A percentile compares a stretch with the other conserved stretches of the same genome.
Evolutionary conservation across 2,113 vertebrate genomes (phyloP).

Genomic region (Eubucco bourcierii): DNA sequence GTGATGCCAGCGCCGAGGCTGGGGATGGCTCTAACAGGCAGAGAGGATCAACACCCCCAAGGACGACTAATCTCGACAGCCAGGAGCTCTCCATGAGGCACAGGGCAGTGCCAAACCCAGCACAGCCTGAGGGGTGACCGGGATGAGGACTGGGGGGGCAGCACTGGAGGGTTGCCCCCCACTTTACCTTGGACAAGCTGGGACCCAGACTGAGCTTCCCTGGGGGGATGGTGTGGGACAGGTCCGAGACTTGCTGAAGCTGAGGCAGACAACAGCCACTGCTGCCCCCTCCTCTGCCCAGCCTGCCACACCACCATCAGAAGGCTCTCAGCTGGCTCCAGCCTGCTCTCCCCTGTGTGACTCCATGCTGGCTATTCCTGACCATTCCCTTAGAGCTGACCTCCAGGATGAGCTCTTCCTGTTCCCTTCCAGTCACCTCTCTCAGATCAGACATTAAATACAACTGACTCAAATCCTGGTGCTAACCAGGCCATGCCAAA

Average conservation of each 20-base stretch:
- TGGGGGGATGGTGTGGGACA: too few relatives aligned
- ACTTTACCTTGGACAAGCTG: neutral
- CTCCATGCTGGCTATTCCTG: too few relatives aligned
- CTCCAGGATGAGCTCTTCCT: too few relatives aligned
- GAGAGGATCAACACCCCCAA: neutral
- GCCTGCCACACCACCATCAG: too few relatives aligned
- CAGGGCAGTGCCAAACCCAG: neutral
- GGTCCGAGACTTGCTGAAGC: too few relatives aligned
- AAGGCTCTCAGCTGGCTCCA: too few relatives aligned
- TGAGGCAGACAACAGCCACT: too few relatives aligned
- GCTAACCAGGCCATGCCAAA: neutral
- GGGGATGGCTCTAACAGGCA: neutral
- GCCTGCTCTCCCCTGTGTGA: too few relatives aligned
- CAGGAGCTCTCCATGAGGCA: neutral
- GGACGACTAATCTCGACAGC: neutral
- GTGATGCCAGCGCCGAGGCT: neutral
- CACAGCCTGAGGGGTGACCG: neutral
- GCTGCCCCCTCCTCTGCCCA: too few relatives aligned
- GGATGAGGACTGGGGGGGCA: neutral
- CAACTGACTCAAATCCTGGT: rapidly evolving
- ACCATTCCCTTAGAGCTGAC: too few relatives aligned
- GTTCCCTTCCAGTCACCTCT: neutral
- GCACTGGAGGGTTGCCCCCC: neutral
- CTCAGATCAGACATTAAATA: neutral
- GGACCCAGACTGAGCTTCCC: too few relatives aligned